Conservation (phyloP, 1,140 invertebrate genomes). For the Phthorimaea operculella region DNA sequence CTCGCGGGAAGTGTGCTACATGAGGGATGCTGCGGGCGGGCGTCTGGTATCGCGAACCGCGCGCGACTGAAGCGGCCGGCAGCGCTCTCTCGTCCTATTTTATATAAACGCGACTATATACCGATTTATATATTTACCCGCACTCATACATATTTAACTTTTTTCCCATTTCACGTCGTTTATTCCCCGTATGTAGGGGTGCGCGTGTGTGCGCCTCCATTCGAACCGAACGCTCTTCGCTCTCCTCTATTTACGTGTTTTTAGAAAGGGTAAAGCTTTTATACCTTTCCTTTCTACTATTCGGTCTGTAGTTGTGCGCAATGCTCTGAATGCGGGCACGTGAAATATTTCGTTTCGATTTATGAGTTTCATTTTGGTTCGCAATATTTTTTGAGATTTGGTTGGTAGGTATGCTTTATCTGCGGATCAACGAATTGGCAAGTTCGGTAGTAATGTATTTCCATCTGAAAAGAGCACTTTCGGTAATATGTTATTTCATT, state of each 20-base stretch:
- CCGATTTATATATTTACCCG: conserved; percentile 67
- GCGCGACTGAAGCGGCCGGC: conserved; percentile 43
- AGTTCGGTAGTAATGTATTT: too few species aligned
- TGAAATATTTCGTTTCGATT: conserved; percentile 63
- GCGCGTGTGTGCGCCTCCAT: conserved; percentile 38
- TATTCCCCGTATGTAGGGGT: conserved; percentile 58
- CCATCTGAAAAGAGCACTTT: too few species aligned
- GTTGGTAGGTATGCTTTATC: conserved; percentile 36
- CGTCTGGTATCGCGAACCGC: conserved; percentile 22
- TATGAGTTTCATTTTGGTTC: conserved; percentile 54
- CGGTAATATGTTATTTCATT: too few species aligned
- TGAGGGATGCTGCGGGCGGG: conserved; percentile 16
- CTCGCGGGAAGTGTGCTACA: conserved; percentile 4
- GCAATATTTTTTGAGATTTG: conserved; percentile 30
- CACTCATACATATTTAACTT: conserved; percentile 68
- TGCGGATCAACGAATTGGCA: conserved; percentile 11
- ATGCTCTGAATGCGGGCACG: conserved; percentile 48
- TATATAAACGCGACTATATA: conserved; percentile 63
- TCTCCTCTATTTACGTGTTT: conserved; percentile 63
- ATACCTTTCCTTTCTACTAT: conserved; percentile 64
- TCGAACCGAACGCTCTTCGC: conserved; percentile 40
- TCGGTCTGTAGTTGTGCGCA: conserved; percentile 53
- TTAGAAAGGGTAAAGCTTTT: conserved; percentile 67
- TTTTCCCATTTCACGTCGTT: conserved; percentile 66
- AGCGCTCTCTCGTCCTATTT: conserved; percentile 54